A percentile compares a stretch with the other conserved stretches of the same genome.
phyloP scores from a whole-genome alignment of 2,888 invertebrate species.

The Sphaeridia pumilis region DNA sequence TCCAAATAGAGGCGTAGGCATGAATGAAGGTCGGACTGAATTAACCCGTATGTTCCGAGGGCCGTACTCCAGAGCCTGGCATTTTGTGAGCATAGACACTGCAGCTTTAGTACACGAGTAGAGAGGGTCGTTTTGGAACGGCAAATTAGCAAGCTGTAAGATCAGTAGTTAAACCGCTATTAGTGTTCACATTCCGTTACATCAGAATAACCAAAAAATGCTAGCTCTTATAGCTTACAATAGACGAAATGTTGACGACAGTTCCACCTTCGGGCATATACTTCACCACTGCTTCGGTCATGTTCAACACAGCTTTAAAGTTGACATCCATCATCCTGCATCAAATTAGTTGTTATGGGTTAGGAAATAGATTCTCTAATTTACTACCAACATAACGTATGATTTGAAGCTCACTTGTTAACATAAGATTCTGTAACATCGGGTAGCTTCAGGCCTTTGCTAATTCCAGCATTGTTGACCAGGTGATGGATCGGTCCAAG shows the following conservation, averaged over 20 bases:
- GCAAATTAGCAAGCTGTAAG: not conserved
- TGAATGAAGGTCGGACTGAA: slow-evolving; percentile 3
- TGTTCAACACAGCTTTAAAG: slow-evolving; percentile 4
- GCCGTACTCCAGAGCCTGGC: slow-evolving; percentile 3
- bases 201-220: too few relatives aligned
- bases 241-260: slow-evolving; percentile 5
- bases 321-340: slow-evolving; percentile 1
- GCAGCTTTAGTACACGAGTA: slow-evolving; percentile 9
- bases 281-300: not conserved
- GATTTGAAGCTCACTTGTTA: not conserved
- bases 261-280: slow-evolving; percentile 4
- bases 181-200: not conserved
- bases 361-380: not conserved
- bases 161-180: not conserved
- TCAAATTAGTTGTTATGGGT: not conserved
- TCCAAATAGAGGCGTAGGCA: not conserved
- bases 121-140: not conserved
- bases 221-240: not conserved
- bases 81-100: slow-evolving; percentile 4
- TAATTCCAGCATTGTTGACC: slow-evolving; percentile 1
- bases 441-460: not conserved
- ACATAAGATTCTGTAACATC: not conserved
- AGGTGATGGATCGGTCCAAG: slow-evolving; percentile 2
- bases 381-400: not conserved
- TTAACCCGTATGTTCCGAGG: slow-evolving; percentile 5